Conservation (phyloP, 2,888 invertebrate species). For the Pycnomerus fuliginosus region DNA sequence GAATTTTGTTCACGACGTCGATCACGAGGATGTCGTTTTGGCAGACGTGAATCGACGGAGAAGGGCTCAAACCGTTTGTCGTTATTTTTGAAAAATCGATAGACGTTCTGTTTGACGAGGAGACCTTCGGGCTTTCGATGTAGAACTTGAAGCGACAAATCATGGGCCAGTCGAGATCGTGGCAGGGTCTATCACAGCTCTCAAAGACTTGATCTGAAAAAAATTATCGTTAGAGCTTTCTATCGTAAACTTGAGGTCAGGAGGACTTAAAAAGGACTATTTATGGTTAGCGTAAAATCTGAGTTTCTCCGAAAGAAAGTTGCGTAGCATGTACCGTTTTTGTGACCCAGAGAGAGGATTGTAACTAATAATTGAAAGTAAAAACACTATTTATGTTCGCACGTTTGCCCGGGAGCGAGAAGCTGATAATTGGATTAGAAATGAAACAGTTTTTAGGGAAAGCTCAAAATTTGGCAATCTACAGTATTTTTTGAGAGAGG, state of each 20-base stretch:
- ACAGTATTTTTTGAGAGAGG: too few relatives aligned
- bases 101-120: neutral
- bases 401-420: too few relatives aligned
- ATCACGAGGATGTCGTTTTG: constrained; percentile 72
- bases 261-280: neutral
- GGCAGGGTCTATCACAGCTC: constrained; percentile 75
- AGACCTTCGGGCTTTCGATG: constrained; percentile 63
- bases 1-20: constrained; percentile 69
- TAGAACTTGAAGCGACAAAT: constrained; percentile 75
- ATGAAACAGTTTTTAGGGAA: too few relatives aligned
- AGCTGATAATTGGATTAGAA: too few relatives aligned
- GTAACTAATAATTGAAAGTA: too few relatives aligned
- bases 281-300: neutral
- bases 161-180: constrained; percentile 76
- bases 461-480: too few relatives aligned
- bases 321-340: constrained; percentile 24
- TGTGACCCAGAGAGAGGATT: constrained; percentile 10
- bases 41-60: constrained; percentile 65
- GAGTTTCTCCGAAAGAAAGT: constrained; percentile 23
- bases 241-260: neutral
- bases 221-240: neutral
- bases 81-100: constrained; percentile 51
- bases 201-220: constrained; percentile 71
- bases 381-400: too few relatives aligned
- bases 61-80: constrained; percentile 68